Evolutionary conservation across 1,140 invertebrate species (phyloP), one percentile per base, ranked within the genome.

Genomic region (Nephila pilipes): DNA sequence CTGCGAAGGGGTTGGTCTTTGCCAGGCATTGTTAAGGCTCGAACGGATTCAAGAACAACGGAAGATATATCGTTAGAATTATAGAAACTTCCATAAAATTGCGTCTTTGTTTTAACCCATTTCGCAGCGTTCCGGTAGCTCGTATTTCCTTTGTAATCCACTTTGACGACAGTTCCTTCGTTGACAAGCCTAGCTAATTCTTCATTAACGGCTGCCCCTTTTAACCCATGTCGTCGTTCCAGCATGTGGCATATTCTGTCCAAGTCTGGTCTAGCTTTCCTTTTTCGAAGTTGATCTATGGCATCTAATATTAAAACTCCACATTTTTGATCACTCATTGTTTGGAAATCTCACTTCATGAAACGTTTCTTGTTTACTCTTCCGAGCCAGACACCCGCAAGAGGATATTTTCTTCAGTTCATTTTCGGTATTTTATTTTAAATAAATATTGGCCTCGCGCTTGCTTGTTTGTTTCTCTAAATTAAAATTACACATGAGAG

Each of bases 101-200:
- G 87, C 2, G 80, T 94, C 36, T 90, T 90, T 32, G 63, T 94
- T 58, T 90, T 97, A 97, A 94, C 97, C 94, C 95, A 96, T 94
- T 95, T 96, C 16, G 95, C 97, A 14, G 97, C 97, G 95, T 98
- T 98, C 94, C 98, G 96, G 94, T 98, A 98, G 95, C 97, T 98
- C 80, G 97, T 97, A 95, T 97, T 97, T 94, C 97, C 97, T 95
- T 98, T 98, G 95, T 98, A 98, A 94, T 98, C 97, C 8, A 98
- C 98, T 96, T 97, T 97, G 89, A 97, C 97, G 20, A 98, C 97
- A 93, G 97, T 97, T 95, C 97, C 97, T 69, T 96, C 96, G 94
- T 97, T 97, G 4, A 98, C 97, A 94, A 98, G 96, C 95, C 96
- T 96, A 95, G 97, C 97, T 1, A 98, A 95, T 95, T 97, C 97